Conservation (phyloP, 2,797 vertebrate genomes). For the Acestrorhynchus altus region DNA sequence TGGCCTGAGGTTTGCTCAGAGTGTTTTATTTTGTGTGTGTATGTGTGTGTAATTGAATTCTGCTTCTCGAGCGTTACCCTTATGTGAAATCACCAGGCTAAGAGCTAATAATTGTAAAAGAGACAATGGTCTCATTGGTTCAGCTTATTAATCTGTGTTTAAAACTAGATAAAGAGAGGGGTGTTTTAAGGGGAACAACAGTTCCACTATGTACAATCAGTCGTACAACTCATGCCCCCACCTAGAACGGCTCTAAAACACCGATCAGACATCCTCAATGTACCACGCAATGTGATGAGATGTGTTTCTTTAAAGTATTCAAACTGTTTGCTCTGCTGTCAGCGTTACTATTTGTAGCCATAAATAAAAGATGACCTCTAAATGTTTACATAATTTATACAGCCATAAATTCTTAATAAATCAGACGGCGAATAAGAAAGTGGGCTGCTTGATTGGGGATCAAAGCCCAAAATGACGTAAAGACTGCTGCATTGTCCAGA, state of each 20-base stretch:
- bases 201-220: constrained; percentile 18
- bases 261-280: constrained; percentile 33
- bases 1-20: constrained; percentile 83
- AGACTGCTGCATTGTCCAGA: constrained; percentile 21
- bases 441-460: constrained; percentile 59
- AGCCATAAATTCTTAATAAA: constrained; percentile 65
- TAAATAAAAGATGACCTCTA: constrained; percentile 69
- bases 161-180: constrained; percentile 72
- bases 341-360: constrained; percentile 63
- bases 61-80: constrained; percentile 86
- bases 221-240: not conserved
- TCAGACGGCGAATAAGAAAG: constrained; percentile 59
- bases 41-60: constrained; percentile 91
- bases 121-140: constrained; percentile 88
- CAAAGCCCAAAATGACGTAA: constrained; percentile 52
- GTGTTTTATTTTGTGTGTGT: constrained; percentile 60
- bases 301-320: constrained; percentile 56
- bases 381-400: constrained; percentile 68
- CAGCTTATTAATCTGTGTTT: constrained; percentile 87
- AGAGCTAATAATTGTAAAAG: constrained; percentile 95
- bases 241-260: not conserved
- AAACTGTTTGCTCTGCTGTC: constrained; percentile 62
- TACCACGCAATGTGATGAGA: not conserved
- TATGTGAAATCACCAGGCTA: constrained; percentile 92
- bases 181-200: constrained; percentile 17